phyloP scores from a whole-genome alignment of 2,797 vertebrate genomes.

The Tadarida brasiliensis region DNA sequence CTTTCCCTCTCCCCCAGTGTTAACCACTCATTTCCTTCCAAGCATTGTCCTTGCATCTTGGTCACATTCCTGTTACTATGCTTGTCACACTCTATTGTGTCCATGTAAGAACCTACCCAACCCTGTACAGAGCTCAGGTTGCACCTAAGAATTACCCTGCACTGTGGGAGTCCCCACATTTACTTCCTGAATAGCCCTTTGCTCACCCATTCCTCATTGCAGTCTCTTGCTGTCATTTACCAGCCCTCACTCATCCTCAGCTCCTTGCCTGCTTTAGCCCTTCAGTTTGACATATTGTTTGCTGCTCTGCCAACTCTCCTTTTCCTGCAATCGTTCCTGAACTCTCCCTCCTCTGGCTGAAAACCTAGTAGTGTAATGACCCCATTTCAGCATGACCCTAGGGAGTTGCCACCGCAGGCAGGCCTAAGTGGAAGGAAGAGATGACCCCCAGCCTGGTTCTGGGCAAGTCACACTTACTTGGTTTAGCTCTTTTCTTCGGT shows the following conservation, averaged over 20 bases:
- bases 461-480: neutral
- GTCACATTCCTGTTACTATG: neutral
- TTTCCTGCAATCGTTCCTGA: neutral
- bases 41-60: neutral
- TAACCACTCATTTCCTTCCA: neutral
- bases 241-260: neutral
- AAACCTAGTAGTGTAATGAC: neutral
- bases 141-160: neutral
- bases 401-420: neutral
- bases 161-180: neutral
- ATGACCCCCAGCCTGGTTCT: neutral
- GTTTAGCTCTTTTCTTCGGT: neutral
- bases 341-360: neutral
- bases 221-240: neutral
- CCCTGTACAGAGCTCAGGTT: neutral
- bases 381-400: neutral
- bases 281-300: neutral
- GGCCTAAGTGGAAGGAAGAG: neutral
- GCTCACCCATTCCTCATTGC: neutral
- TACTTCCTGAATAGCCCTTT: neutral
- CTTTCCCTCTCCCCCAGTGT: neutral
- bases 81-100: neutral
- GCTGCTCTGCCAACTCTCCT: neutral
- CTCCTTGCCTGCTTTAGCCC: neutral
- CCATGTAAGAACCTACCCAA: neutral